Evolutionary conservation across 2,888 invertebrate genomes (phyloP).

Genomic region (Papilio gigon): DNA sequence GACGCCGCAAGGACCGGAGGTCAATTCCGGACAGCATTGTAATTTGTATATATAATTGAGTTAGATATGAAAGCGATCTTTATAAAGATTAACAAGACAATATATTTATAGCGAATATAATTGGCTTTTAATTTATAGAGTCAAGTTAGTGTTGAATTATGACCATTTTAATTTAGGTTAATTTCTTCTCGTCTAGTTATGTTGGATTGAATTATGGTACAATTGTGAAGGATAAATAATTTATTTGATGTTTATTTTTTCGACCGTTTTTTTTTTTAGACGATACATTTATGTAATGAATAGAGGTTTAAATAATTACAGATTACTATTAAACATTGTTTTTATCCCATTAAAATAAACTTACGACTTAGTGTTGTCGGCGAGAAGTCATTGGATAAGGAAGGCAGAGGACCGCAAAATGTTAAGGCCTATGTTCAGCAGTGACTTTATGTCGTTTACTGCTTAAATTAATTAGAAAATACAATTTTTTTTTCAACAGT

Average conservation of each 20-base stretch:
- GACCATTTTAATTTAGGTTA: constrained; percentile 1
- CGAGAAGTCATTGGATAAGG: too few species aligned
- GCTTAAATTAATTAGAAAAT: too few species aligned
- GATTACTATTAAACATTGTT: too few species aligned
- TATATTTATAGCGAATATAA: constrained; percentile 33
- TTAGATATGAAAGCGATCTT: constrained; percentile 43
- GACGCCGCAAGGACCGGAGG: constrained; percentile 59
- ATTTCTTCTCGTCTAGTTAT: constrained; percentile 4
- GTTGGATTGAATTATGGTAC: neutral
- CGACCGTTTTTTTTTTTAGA: neutral
- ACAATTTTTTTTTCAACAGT: neutral
- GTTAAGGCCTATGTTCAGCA: too few species aligned
- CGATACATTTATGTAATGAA: too few species aligned
- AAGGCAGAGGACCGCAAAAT: too few species aligned
- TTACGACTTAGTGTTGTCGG: too few species aligned
- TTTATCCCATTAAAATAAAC: too few species aligned
- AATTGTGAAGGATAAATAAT: neutral
- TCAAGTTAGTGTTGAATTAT: constrained; percentile 20
- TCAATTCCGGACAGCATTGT: constrained; percentile 47
- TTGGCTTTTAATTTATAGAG: constrained; percentile 38
- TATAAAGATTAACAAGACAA: constrained; percentile 27
- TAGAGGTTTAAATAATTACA: too few species aligned
- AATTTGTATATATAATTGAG: constrained; percentile 59
- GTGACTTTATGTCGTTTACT: too few species aligned
- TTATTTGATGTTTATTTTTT: neutral